Conservation (phyloP, 1,140 invertebrate species). For the Heliothis virescens region DNA sequence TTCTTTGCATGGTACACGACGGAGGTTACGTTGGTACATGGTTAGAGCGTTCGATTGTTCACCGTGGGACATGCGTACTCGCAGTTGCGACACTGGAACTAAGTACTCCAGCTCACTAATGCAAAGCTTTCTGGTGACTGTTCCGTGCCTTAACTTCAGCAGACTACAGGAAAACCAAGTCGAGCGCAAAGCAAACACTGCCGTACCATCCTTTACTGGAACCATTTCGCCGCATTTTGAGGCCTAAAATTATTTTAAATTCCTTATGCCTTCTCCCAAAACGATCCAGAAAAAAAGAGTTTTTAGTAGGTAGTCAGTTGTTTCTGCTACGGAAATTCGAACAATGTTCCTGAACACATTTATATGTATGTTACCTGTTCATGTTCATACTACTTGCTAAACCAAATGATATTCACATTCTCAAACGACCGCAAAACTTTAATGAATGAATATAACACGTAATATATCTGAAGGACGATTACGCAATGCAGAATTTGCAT, state of each 20-base stretch:
- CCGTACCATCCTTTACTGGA: no score
- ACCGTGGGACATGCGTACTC: constrained; percentile 64
- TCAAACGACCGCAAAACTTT: constrained; percentile 13
- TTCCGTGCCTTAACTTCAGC: not conserved
- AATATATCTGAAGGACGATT: constrained; percentile 41
- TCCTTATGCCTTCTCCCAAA: no score
- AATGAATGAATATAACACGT: constrained; percentile 31
- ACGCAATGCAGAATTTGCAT: constrained; percentile 39
- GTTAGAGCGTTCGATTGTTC: constrained; percentile 71
- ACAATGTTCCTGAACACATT: no score
- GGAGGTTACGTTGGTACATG: constrained; percentile 67
- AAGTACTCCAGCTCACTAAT: constrained; percentile 2
- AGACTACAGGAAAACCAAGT: not conserved
- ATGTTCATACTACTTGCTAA: no score
- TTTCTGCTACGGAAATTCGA: no score
- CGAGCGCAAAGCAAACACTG: no score
- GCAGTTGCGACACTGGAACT: constrained; percentile 45
- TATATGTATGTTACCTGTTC: no score
- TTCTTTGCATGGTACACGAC: constrained; percentile 61
- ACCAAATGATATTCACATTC: not conserved
- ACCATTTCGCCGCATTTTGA: no score
- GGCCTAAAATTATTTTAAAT: no score
- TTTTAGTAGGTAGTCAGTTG: no score
- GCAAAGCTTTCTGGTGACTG: not conserved
- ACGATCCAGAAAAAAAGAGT: no score